A percentile compares a stretch with the other conserved stretches of the same genome.
Evolutionary conservation across 2,888 invertebrate genomes (phyloP).

Genomic region (Anodontia alba): DNA sequence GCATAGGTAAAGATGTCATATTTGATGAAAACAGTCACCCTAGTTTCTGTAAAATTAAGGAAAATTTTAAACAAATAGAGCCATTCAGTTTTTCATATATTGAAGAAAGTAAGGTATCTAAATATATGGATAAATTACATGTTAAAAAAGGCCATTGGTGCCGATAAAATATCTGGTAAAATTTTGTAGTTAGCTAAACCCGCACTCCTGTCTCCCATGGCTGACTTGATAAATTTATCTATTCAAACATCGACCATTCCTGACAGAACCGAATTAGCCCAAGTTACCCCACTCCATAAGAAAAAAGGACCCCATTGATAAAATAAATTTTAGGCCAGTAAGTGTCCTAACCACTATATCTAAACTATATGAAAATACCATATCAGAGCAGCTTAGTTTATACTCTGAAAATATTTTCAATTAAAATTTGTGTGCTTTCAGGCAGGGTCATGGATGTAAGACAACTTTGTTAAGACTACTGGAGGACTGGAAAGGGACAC

Average conservation of each 20-base stretch:
- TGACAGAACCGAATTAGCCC: background rate
- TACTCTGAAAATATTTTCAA: constrained; percentile 43
- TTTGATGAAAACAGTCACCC: constrained; percentile 13
- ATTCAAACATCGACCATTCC: constrained; percentile 14
- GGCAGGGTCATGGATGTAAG: constrained; percentile 48
- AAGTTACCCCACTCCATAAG: constrained; percentile 24
- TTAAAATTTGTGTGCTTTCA: constrained; percentile 41
- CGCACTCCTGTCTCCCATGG: background rate
- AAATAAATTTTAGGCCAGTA: constrained; percentile 33
- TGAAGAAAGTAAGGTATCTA: background rate
- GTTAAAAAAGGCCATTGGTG: background rate
- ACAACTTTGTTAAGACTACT: constrained; percentile 21
- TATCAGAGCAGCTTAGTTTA: constrained; percentile 31
- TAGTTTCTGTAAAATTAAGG: constrained; percentile 10
- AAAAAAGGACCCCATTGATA: no score
- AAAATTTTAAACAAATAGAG: background rate
- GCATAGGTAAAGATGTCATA: background rate
- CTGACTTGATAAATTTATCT: constrained; percentile 14
- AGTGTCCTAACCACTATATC: constrained; percentile 46
- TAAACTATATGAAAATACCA: constrained; percentile 44
- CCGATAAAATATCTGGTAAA: constrained; percentile 5
- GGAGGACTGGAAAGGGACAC: background rate
- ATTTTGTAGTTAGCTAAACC: background rate
- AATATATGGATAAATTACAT: constrained; percentile 1
- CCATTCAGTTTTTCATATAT: no score